Evolutionary conservation across 2,888 invertebrate genomes (phyloP).

Genomic region (Caenorhabditis sp.): DNA sequence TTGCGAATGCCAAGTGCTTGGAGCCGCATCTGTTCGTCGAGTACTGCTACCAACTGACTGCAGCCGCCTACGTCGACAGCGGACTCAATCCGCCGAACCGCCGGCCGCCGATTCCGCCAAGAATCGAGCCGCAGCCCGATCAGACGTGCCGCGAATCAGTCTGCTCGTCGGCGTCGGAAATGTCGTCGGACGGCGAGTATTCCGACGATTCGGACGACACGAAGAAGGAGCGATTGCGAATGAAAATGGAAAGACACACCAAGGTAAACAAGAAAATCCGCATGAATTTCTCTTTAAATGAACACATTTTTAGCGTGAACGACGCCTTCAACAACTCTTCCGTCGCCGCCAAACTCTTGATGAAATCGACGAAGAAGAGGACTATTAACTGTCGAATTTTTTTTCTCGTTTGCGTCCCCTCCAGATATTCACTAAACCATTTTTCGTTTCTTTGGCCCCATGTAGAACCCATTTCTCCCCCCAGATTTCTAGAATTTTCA

Average conservation of each 20-base stretch:
- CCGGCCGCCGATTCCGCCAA: slow-evolving; percentile 51
- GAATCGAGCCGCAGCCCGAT: slow-evolving; percentile 35
- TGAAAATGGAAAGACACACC: slow-evolving; percentile 42
- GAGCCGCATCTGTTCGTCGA: slow-evolving; percentile 56
- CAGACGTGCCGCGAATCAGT: slow-evolving; percentile 32
- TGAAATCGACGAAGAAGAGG: slow-evolving; percentile 36
- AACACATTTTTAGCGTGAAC: slow-evolving; percentile 17
- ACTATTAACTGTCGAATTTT: slow-evolving; percentile 3
- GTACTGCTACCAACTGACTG: slow-evolving; percentile 56
- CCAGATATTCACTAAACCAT: no score
- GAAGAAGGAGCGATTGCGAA: slow-evolving; percentile 34
- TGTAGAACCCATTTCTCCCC: no score
- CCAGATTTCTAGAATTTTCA: background rate
- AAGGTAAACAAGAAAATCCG: slow-evolving; percentile 4
- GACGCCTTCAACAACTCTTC: slow-evolving; percentile 42
- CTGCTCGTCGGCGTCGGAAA: slow-evolving; percentile 50
- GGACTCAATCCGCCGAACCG: slow-evolving; percentile 52
- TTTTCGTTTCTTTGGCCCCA: no score
- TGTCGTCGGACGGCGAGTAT: slow-evolving; percentile 56
- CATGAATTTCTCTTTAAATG: background rate
- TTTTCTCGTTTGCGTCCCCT: background rate
- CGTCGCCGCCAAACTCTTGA: slow-evolving; percentile 28
- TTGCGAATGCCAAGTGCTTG: slow-evolving; percentile 53
- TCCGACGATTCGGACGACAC: slow-evolving; percentile 53
- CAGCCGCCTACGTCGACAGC: slow-evolving; percentile 50